phyloP scores from a whole-genome alignment of 2,113 vertebrate genomes.

The Nycticorax nycticorax region DNA sequence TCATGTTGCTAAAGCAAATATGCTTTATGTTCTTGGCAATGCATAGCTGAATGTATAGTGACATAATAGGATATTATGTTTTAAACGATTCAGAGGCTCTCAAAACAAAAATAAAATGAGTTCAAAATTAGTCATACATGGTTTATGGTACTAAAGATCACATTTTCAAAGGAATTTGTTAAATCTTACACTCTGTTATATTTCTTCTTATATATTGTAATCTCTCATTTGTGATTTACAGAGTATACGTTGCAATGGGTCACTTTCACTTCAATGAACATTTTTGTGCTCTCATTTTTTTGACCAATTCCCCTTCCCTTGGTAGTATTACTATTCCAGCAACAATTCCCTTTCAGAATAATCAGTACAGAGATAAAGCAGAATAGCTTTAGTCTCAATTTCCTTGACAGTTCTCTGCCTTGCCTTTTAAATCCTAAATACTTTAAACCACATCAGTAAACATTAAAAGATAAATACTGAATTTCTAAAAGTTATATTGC shows the following conservation, averaged over 20 bases:
- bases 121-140: neutral
- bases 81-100: neutral
- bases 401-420: neutral
- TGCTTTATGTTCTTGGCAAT: neutral
- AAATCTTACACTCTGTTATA: neutral
- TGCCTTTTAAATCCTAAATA: slow-evolving; percentile 14
- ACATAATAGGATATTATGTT: neutral
- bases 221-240: neutral
- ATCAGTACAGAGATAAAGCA: neutral
- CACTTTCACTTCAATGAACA: neutral
- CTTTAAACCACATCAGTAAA: neutral
- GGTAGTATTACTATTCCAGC: neutral
- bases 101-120: neutral
- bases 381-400: neutral
- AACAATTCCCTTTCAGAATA: neutral
- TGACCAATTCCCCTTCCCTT: neutral
- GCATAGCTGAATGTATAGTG: neutral
- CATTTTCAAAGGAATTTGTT: neutral
- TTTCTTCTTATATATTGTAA: neutral
- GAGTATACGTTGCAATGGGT: neutral
- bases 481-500: neutral
- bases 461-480: slow-evolving; percentile 4
- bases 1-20: neutral
- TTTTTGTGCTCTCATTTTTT: neutral
- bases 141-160: neutral